Base-by-base conservation (phyloP, 1,140 invertebrate genomes). In the Ceratina calcarata region DNA sequence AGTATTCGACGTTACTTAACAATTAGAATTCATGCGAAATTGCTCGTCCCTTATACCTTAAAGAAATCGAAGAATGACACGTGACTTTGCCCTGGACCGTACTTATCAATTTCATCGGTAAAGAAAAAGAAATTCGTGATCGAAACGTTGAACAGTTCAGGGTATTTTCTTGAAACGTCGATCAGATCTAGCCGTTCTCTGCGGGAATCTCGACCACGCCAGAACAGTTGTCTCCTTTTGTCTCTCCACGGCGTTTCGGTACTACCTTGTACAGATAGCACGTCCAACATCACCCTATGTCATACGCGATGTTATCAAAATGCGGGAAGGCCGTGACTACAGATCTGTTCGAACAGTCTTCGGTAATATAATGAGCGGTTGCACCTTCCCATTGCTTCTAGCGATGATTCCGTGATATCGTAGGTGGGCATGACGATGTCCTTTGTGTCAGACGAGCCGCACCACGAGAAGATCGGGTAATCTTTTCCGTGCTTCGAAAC, bases 101-200 rank as follows among this genome's bases (percentile, higher is more conserved):
- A 98, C 90, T 96, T 94, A 67, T 95, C 91, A 90, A 97, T 96
- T 92, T 98, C 94, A 89, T 99, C 95, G 75, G 95, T 95, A 89
- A 98, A 99, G 93, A 99, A 99, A 90, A 99, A 99, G 92, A 99
- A 99, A 91, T 99, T 98, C 4, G 98, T 99, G 7, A 99, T 94
- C 0, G 97, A 97, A 15, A 95, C 98, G 94, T 99, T 98, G 76
- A 99, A 95, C 0, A 98, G 90, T 73, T 98, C 94, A 6, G 97
- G 96, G 93, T 98, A 85, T 80, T 95, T 93, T 84, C 95, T 93
- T 0, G 96, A 95, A 81, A 99, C 95, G 74, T 96, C 95, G 18
- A 99, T 96, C 12, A 99, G 93, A 81, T 97, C 94, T 0, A 99
- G 93, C 69, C 98, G 93, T 91, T 97, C 96, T 85, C 95, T 93